phyloP scores from a whole-genome alignment of 2,888 invertebrate species.

The Flexamia atlantica region DNA sequence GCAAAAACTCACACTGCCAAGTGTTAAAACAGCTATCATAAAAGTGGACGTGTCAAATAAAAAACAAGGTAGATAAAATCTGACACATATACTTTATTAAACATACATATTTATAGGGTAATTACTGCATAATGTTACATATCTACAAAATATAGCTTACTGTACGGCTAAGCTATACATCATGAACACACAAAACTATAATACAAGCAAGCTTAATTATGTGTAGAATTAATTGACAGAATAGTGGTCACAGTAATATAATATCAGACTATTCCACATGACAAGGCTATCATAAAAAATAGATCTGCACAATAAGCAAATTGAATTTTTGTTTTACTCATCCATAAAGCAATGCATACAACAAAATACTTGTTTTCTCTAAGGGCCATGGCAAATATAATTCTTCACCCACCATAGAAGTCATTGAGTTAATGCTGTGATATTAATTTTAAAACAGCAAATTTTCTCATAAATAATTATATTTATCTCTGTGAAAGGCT shows the following conservation, averaged over 20 bases:
- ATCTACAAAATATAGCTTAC: constrained; percentile 28
- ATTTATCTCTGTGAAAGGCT: too few relatives aligned
- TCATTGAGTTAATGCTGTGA: too few relatives aligned
- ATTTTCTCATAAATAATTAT: too few relatives aligned
- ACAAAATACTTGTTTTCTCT: too few relatives aligned
- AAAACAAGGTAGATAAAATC: not conserved
- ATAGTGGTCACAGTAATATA: not conserved
- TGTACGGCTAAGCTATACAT: constrained; percentile 12
- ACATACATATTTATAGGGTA: not conserved
- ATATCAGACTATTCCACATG: not conserved
- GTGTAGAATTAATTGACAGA: not conserved
- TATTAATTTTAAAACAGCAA: too few relatives aligned
- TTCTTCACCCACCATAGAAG: too few relatives aligned
- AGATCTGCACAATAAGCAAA: not conserved
- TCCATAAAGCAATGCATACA: too few relatives aligned
- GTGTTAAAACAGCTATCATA: too few relatives aligned
- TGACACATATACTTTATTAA: not conserved
- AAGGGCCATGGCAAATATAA: too few relatives aligned
- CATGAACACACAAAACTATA: constrained; percentile 18
- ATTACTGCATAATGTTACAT: constrained; percentile 17
- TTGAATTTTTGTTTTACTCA: too few relatives aligned
- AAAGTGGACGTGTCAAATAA: not conserved
- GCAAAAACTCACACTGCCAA: too few relatives aligned
- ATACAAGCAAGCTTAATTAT: constrained; percentile 21
- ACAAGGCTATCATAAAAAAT: not conserved